Evolutionary conservation across 2,797 vertebrate genomes (phyloP).

Genomic region (Onychomys leucogaster): DNA sequence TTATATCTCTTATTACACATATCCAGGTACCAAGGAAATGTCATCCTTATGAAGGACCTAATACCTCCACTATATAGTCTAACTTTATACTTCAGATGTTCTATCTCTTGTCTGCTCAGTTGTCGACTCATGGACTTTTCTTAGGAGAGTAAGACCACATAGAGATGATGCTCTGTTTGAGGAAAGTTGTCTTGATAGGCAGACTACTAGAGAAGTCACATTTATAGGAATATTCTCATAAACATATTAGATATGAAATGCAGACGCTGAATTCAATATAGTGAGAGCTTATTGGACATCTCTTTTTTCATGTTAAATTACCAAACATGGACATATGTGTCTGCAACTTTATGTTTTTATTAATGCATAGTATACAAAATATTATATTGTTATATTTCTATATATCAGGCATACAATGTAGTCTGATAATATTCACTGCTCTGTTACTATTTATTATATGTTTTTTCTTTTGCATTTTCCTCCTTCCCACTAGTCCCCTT

Average conservation of each 20-base stretch:
- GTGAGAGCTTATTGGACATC: background rate
- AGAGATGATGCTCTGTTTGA: background rate
- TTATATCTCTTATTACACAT: background rate
- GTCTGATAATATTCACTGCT: background rate
- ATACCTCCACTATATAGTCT: background rate
- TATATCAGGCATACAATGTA: background rate
- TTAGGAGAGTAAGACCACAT: background rate
- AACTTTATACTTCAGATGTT: background rate
- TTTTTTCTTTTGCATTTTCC: background rate
- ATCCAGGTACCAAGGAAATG: background rate
- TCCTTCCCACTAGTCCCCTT: background rate
- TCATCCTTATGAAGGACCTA: background rate
- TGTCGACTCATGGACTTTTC: background rate
- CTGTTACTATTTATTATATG: background rate
- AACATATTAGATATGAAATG: conserved; percentile 27
- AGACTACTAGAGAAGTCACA: conserved; percentile 43
- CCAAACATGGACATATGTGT: background rate
- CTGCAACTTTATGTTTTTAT: background rate
- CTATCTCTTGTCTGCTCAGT: background rate
- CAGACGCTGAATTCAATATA: background rate
- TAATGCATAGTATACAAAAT: background rate
- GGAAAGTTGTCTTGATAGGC: conserved; percentile 14
- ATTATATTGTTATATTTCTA: background rate
- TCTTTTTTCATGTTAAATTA: background rate
- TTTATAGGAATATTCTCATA: background rate